Percentiles rank a stretch among this genome's conserved stretches.
These are phyloP conservation scores for Anticlea derivata DNA, from an alignment of 2,888 invertebrate genomes.

Conservation along the genomic window DNA sequence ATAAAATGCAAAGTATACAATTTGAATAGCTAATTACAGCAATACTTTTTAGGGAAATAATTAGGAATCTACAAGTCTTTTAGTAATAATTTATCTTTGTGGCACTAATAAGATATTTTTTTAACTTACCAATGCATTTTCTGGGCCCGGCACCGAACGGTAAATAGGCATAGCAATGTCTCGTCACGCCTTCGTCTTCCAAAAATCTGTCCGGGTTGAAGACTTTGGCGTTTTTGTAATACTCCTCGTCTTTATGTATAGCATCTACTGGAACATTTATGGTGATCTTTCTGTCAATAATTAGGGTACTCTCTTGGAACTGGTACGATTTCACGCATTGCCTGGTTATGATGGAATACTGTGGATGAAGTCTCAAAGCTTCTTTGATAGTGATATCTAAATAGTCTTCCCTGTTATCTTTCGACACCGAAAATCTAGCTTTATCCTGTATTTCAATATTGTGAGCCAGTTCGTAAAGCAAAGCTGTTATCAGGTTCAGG, in stretches of 20 bases:
- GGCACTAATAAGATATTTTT: too few species aligned
- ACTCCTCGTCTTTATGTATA: conserved; percentile 62
- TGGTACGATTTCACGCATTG: conserved; percentile 68
- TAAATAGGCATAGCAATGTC: conserved; percentile 58
- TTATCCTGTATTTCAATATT: conserved; percentile 59
- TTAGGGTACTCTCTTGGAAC: conserved; percentile 58
- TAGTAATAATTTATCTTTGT: too few species aligned
- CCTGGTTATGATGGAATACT: conserved; percentile 66
- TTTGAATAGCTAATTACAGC: too few species aligned
- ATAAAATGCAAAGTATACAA: too few species aligned
- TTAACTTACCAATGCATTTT: conserved; percentile 75
- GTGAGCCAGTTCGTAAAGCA: conserved; percentile 66
- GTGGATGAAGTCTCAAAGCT: conserved; percentile 68
- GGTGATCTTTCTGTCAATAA: conserved; percentile 67
- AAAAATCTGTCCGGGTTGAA: conserved; percentile 72
- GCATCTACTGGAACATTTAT: conserved; percentile 67
- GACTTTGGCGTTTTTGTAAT: conserved; percentile 56
- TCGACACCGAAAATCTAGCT: conserved; percentile 52
- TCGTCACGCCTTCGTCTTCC: conserved; percentile 46
- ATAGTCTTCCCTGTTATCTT: conserved; percentile 53
- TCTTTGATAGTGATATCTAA: conserved; percentile 69
- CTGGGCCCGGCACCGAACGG: conserved; percentile 76
- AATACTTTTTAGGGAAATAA: too few species aligned
- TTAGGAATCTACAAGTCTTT: too few species aligned
- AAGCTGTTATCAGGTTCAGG: conserved; percentile 58